Evolutionary conservation across 2,113 vertebrate genomes (phyloP), one percentile per base, ranked within the genome.

Genomic region (Melanerpes formicivorus): DNA sequence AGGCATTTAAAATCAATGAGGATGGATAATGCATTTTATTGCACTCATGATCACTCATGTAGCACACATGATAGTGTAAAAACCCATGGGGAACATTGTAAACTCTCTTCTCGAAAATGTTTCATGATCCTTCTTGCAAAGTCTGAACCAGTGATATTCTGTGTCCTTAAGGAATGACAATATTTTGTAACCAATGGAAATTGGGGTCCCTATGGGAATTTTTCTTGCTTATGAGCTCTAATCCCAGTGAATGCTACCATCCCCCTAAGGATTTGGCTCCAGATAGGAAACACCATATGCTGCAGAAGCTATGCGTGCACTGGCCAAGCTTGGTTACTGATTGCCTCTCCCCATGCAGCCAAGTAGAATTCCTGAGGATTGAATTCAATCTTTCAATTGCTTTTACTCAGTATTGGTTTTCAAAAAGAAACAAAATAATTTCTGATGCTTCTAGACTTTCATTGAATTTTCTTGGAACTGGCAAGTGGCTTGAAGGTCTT

Each of bases 221-320:
- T 80, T 74, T 75, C 23, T 74, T 74, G 7, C 13, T 75, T 80
- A 56, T 63, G 32, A 55, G 16, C 37, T 32, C 13, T 67, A 75
- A 75, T 75, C 22, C 34, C 37, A 55, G 6, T 16, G 25, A 44
- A 26, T 63, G 30, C 9, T 75, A 13, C 10, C 59, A 11, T 22
- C 9, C 9, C 4, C 18, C 14, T 34, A 79, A 74, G 52, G 46
- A 79, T 12, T 7, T 84, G 12, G 32, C n/a, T 85, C 10, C 18
- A 50, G 77, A 67, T 17, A 63, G 12, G 9, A 67, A 81, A 63
- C 8, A 18, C 5, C 17, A 4, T 5, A 4, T 0, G 0, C 29
- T 84, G 46, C 25, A 80, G 18, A 40, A 93, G 2, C 16, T 63
- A 18, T 3, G 4, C 18, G 7, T 32, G 18, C 13, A 11, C 10